Base-by-base conservation (phyloP, 2,797 vertebrate genomes). In the Scyliorhinus canicula region DNA sequence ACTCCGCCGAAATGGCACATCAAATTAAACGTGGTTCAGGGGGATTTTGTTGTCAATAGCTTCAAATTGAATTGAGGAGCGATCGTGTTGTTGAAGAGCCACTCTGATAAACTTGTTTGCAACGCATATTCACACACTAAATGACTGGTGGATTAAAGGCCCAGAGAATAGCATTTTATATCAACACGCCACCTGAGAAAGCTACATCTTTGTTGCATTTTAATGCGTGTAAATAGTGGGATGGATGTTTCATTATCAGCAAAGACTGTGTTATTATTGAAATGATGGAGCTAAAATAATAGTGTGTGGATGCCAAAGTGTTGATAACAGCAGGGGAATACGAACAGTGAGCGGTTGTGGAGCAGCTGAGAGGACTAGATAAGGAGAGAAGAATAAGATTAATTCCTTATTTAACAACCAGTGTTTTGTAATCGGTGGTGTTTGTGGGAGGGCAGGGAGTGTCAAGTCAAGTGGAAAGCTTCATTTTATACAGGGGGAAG, bases 361-460 rank as follows among this genome's bases (percentile, higher is more conserved):
- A 26, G 57, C 93, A 94, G 93, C 93, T 94, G 93, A 94, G 67
- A 52, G 67, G 31, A 52, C 47, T n/a, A 94, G 67, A 94, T 94
- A 71, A 94, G 93, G 65, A 19, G 47, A 47, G 28, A 31, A 6
- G 67, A 35, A 93, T 31, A 52, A 74, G 12, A 74, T 94, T 52
- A 94, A 74, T 94, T 94, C 67, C 71, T 52, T 94, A 52, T 94
- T 52, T 94, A 71, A 94, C 88, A 65, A 65, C 60, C 7, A 26
- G n/a, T 11, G 21, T n/a, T 91, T 91, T 65, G 88, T 31, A 63
- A 44, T 40, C 65, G 57, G 24, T 44, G 57, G 44, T 65, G 8
- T 19, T 26, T 44, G 7, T 91, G 16, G 9, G 71, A 19, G 84
- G 50, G 55, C 2, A 21, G 60, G 60, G 65, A 26, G 11, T 26